Evolutionary conservation across 2,113 vertebrate species (phyloP).

Genomic region (Atractosteus spatula): DNA sequence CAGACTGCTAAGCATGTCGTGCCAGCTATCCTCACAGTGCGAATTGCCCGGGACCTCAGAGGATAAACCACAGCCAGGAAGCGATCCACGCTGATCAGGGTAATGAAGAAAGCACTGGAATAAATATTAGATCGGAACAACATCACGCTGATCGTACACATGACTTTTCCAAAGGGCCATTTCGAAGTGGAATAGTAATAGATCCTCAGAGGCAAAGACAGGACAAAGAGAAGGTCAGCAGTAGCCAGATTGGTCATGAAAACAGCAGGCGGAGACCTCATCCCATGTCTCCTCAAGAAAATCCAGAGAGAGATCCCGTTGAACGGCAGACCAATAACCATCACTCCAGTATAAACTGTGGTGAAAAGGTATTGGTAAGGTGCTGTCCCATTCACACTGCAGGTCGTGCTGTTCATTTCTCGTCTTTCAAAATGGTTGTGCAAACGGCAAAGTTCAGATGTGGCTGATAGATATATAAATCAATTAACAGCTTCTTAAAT

Average conservation of each 20-base stretch:
- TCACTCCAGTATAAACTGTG: slow-evolving; percentile 36
- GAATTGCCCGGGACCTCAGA: slow-evolving; percentile 42
- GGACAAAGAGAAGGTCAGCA: slow-evolving; percentile 52
- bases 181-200: slow-evolving; percentile 35
- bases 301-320: slow-evolving; percentile 50
- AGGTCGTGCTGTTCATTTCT: no score
- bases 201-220: slow-evolving; percentile 45
- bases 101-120: slow-evolving; percentile 57
- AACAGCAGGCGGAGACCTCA: slow-evolving; percentile 32
- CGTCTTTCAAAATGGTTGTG: no score
- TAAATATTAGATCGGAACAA: slow-evolving; percentile 53
- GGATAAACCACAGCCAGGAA: slow-evolving; percentile 58
- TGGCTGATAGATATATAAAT: no score
- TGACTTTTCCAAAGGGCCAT: slow-evolving; percentile 28
- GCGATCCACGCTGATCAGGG: slow-evolving; percentile 55
- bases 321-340: slow-evolving; percentile 46
- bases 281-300: slow-evolving; percentile 34
- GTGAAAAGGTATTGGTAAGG: slow-evolving; percentile 12
- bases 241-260: slow-evolving; percentile 54
- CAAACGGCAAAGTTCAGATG: no score
- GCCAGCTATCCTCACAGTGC: slow-evolving; percentile 30
- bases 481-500: no score
- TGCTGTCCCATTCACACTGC: not conserved
- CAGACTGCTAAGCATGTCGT: slow-evolving; percentile 35
- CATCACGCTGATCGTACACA: slow-evolving; percentile 38